Evolutionary conservation across 2,113 vertebrate genomes (phyloP).

Genomic region (Semnopithecus entellus): DNA sequence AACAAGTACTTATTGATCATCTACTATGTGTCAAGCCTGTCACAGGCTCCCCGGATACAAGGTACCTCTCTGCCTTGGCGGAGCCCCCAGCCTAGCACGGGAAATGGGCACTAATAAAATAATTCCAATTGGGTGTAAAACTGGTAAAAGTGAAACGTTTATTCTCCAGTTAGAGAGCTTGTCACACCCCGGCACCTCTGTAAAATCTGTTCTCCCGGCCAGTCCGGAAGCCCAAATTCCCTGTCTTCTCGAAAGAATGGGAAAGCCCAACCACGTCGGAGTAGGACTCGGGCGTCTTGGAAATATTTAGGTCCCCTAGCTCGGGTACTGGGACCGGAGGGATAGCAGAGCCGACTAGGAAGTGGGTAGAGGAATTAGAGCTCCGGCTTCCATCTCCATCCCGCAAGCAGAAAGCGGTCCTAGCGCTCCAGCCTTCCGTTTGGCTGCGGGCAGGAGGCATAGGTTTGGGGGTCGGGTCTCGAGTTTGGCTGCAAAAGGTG

Average conservation of each 20-base stretch:
- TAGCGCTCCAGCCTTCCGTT: fast-evolving
- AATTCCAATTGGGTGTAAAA: neutral
- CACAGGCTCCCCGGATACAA: neutral
- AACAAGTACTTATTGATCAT: neutral
- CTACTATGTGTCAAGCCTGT: neutral
- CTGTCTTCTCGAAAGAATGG: neutral
- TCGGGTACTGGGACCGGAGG: neutral
- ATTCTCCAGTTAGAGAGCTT: neutral
- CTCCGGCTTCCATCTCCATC: fast-evolving
- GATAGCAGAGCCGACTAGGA: neutral
- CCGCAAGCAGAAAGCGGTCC: neutral
- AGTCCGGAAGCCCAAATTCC: neutral
- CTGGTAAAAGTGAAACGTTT: neutral
- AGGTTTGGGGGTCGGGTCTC: fast-evolving
- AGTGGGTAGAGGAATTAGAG: neutral
- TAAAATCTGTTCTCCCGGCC: neutral
- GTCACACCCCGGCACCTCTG: neutral
- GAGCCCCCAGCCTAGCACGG: neutral
- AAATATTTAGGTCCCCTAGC: neutral
- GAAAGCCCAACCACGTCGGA: neutral
- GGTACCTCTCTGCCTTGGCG: neutral
- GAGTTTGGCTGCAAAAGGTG: neutral
- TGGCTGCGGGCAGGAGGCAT: neutral
- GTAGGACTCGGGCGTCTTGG: neutral
- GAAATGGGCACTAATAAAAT: neutral